Base-by-base conservation (phyloP, 2,797 vertebrate species). In the Sebastolobus altivelis region DNA sequence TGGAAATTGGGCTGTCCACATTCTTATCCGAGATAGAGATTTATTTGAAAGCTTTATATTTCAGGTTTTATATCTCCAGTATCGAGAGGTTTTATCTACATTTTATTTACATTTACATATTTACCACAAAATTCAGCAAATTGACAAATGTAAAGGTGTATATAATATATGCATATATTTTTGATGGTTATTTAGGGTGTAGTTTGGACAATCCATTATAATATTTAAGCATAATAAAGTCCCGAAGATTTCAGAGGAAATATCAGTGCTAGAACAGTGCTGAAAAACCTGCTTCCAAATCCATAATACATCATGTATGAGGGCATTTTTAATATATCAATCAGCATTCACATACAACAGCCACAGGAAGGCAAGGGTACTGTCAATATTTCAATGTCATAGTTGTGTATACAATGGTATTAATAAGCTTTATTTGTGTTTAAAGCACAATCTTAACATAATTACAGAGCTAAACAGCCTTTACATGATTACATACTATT, bases 41-140 rank as follows among this genome's bases (percentile, higher is more conserved):
- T 80, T 80, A 65, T 85, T 85, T 55, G 4, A 62, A 72, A 60
- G 6, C 7, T 20, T 65, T 54, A 6, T n/a, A 40, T 77, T 55
- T 27, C n/a, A 35, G 22, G 7, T 25, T 79, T 63, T 12, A 27
- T 65, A 12, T 43, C 18, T 65, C 8, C 3, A 14, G 18, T n/a
- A 61, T 35, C 0, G 7, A 12, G 11, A 18, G n/a, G 25, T 59
- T 59, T 70, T 25, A 25, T 25, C 25, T 25, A 25, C 25, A 25
- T 25, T 25, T 25, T 25, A 25, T 25, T 25, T 25, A 25, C 25
- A 25, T 25, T 25, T 25, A 25, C 25, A 25, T 25, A 25, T 25
- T 25, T 25, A 25, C 25, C 25, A 25, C 25, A 25, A 25, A 25
- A 25, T 25, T 25, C 25, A 25, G 25, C 25, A 25, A 25, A 25